phyloP scores from a whole-genome alignment of 92 coral and sea anemone genomes.

The Umimayanthus chanpuru region DNA sequence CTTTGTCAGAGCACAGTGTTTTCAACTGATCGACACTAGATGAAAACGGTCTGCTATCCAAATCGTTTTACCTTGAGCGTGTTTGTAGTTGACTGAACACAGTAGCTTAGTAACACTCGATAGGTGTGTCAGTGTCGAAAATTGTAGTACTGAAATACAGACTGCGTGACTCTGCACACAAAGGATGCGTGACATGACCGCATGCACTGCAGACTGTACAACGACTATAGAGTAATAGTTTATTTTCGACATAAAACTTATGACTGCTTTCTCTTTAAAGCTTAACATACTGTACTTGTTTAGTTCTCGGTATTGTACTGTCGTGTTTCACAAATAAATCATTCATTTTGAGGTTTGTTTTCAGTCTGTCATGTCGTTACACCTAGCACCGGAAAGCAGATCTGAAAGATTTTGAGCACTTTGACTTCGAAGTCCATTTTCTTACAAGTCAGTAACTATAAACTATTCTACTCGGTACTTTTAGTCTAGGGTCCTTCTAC shows the following conservation, averaged over 20 bases:
- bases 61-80: constrained; percentile 10
- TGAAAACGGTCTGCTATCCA: constrained; percentile 16
- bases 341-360: constrained; percentile 67
- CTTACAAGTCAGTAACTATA: constrained; percentile 31
- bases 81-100: not conserved
- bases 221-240: constrained; percentile 88
- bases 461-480: constrained; percentile 36
- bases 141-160: not conserved
- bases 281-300: constrained; percentile 79
- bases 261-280: constrained; percentile 88
- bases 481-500: constrained; percentile 8
- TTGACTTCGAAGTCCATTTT: constrained; percentile 48
- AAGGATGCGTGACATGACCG: constrained; percentile 20
- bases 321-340: constrained; percentile 60
- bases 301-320: constrained; percentile 32
- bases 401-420: constrained; percentile 47
- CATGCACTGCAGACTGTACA: constrained; percentile 60
- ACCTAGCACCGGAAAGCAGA: constrained; percentile 52
- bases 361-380: constrained; percentile 24
- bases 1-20: not conserved
- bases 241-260: constrained; percentile 95
- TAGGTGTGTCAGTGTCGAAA: not conserved
- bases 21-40: constrained; percentile 8
- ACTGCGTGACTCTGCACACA: not conserved
- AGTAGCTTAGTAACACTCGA: not conserved